These are phyloP conservation scores for Anadara kagoshimensis DNA, from an alignment of 1,140 invertebrate species.

Conservation along the genomic window DNA sequence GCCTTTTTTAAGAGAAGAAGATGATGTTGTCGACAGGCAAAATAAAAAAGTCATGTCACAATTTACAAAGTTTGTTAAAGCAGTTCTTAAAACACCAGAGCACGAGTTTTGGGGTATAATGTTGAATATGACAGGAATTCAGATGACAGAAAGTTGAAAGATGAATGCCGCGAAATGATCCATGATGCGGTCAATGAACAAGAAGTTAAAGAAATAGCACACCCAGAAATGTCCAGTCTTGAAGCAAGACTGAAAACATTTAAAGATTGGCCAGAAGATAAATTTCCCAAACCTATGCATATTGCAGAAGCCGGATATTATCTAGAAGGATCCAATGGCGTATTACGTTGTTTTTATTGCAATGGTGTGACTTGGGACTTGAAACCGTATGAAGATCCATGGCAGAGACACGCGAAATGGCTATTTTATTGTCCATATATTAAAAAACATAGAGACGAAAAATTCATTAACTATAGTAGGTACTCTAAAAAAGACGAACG, in stretches of 20 bases:
- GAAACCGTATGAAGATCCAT: slow-evolving; percentile 21
- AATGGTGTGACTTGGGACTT: slow-evolving; percentile 21
- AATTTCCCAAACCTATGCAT: background rate
- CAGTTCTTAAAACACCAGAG: slow-evolving; percentile 6
- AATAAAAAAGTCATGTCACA: background rate
- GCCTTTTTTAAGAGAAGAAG: background rate
- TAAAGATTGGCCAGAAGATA: background rate
- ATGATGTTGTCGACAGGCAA: slow-evolving; percentile 3
- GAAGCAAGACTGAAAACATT: slow-evolving; percentile 5
- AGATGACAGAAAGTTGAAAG: background rate
- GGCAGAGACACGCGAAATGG: slow-evolving; percentile 20
- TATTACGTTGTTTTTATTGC: slow-evolving; percentile 16
- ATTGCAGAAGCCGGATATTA: slow-evolving; percentile 17
- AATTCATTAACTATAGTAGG: slow-evolving; percentile 4
- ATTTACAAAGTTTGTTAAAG: slow-evolving; percentile 15
- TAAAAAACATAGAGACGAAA: background rate
- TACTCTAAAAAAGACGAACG: background rate
- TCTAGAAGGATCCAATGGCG: background rate
- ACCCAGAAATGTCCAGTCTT: slow-evolving; percentile 8
- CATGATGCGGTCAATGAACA: slow-evolving; percentile 18
- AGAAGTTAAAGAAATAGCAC: background rate
- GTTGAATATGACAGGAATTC: slow-evolving; percentile 13
- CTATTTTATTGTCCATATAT: slow-evolving; percentile 20
- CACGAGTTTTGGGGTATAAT: slow-evolving; percentile 12
- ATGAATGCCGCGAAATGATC: slow-evolving; percentile 11